Evolutionary conservation across 1,140 invertebrate species (phyloP), one percentile per base, ranked within the genome.

Genomic region (Sminthurinus signatus): DNA sequence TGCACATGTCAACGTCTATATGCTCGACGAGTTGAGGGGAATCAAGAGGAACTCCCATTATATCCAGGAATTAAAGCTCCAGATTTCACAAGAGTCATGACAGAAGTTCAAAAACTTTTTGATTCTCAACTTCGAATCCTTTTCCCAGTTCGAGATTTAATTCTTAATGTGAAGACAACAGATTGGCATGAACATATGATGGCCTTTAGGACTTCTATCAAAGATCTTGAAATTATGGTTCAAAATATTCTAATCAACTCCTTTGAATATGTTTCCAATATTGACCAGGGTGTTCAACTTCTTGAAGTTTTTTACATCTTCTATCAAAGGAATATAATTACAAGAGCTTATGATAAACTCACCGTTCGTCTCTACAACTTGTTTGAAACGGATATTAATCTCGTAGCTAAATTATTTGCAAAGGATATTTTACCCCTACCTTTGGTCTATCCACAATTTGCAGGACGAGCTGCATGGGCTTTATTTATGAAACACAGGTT

Each of bases 381-480:
- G 75, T 89, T 93, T 72, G 82, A 82, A 60, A 80, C 85, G n/a
- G 87, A 91, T 72, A 84, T 93, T 31, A 83, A 88, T 63, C 80
- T 80, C 2, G 82, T 84, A 0, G 88, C 89, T 72, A 82, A 85
- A 60, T 84, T 88, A 58, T 77, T 91, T 60, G 77, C 87, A 1
- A 74, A 81, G 25, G 83, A 84, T 52, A 80, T 81, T 1, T 78
- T 84, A 29, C 76, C 82, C 29, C 80, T 85, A 55, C 80, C 85
- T 0, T 79, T 83, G 0, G 80, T 82, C 21, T 78, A 87, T 65
- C 86, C 89, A 0, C 81, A 83, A 25, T 87, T 82, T 74, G 81
- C 86, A 0, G 89, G 89, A 0, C 78, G 83, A 67, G 87, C 84
- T 0, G 76, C 83, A 44, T 83, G 85, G 74, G 77, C 85, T 1